These are phyloP conservation scores for Rhyacichthys aspro DNA, from an alignment of 2,797 vertebrate genomes.

Conservation along the genomic window DNA sequence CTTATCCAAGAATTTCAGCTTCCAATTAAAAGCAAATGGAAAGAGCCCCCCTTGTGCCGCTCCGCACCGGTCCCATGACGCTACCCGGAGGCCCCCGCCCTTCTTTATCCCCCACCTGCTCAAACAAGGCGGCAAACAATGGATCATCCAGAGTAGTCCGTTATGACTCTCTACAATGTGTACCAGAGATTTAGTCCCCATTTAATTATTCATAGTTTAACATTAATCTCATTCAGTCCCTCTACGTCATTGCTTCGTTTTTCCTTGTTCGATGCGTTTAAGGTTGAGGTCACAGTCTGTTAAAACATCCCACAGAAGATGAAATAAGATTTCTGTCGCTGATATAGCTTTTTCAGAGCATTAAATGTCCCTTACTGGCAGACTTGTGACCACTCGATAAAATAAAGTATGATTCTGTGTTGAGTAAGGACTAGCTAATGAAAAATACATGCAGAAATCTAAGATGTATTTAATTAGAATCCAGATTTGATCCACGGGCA, in stretches of 20 bases:
- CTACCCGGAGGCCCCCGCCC: constrained; percentile 37
- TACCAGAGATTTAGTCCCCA: constrained; percentile 44
- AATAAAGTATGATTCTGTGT: constrained; percentile 31
- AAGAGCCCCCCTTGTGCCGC: constrained; percentile 25
- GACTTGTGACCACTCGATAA: constrained; percentile 38
- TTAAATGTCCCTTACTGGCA: not conserved
- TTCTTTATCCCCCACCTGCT: constrained; percentile 42
- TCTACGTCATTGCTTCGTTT: constrained; percentile 18
- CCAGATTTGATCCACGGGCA: constrained; percentile 33
- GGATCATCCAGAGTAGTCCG: constrained; percentile 38
- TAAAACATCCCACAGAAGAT: constrained; percentile 18
- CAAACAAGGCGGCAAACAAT: constrained; percentile 67
- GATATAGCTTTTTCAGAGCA: too few relatives aligned
- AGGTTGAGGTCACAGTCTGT: constrained; percentile 32
- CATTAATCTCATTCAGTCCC: constrained; percentile 41
- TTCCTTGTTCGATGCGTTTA: constrained; percentile 27
- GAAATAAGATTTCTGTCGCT: constrained; percentile 1
- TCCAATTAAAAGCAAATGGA: constrained; percentile 76
- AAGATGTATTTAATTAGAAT: constrained; percentile 53
- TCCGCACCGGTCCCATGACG: constrained; percentile 37
- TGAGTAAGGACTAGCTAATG: not conserved
- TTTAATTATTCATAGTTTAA: constrained; percentile 66
- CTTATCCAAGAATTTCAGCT: constrained; percentile 65
- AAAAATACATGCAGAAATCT: constrained; percentile 25
- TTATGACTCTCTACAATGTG: constrained; percentile 54